These are phyloP conservation scores for Erinaceus europaeus DNA, from an alignment of 2,113 vertebrate species.

Conservation along the genomic window DNA sequence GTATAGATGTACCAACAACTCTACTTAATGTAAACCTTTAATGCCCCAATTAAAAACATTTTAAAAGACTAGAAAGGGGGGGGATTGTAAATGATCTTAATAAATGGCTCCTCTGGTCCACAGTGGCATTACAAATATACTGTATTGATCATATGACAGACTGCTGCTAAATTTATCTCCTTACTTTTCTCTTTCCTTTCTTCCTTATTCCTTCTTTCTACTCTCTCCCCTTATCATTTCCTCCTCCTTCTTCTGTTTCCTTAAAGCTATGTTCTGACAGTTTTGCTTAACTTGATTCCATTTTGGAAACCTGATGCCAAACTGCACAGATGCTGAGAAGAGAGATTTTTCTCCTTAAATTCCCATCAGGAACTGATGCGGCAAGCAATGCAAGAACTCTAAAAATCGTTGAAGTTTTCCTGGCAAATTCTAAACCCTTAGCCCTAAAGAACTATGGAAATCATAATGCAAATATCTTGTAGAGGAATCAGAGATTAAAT, in stretches of 20 bases:
- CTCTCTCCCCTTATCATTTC: accelerated
- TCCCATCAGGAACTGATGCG: not conserved
- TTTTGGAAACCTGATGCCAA: not conserved
- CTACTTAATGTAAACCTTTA: too few relatives aligned
- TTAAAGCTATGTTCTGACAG: not conserved
- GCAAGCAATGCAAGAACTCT: not conserved
- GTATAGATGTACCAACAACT: too few relatives aligned
- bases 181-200: too few relatives aligned
- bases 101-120: not conserved
- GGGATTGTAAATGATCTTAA: not conserved
- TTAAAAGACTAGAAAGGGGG: too few relatives aligned
- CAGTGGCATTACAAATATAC: not conserved
- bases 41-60: too few relatives aligned
- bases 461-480: not conserved
- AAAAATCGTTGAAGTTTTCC: slow-evolving; percentile 8
- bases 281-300: not conserved
- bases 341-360: not conserved
- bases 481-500: slow-evolving; percentile 10
- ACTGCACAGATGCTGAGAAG: not conserved
- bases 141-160: not conserved
- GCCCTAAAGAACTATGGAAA: slow-evolving; percentile 1
- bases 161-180: not conserved
- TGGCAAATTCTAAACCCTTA: slow-evolving; percentile 12
- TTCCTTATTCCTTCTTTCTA: too few relatives aligned
- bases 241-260: too few relatives aligned